These are phyloP conservation scores for Picathartes gymnocephalus DNA, from an alignment of 2,113 vertebrate species.

Conservation along the genomic window DNA sequence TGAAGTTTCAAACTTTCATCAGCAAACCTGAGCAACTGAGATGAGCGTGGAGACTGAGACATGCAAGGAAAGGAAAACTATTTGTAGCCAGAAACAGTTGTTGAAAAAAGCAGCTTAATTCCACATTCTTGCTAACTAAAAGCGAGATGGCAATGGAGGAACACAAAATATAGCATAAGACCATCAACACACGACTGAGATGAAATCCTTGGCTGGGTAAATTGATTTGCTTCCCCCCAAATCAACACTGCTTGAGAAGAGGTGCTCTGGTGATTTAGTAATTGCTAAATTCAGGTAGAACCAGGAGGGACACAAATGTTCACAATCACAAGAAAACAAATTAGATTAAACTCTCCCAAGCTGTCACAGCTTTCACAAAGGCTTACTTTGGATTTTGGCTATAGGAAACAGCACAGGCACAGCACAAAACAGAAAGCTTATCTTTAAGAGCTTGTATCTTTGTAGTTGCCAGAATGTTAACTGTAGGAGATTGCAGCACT, in stretches of 20 bases:
- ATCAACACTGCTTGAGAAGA: not conserved
- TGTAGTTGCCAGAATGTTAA: constrained; percentile 38
- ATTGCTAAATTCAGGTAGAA: not conserved
- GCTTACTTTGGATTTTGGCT: constrained; percentile 21
- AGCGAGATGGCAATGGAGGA: not conserved
- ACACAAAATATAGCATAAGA: not conserved
- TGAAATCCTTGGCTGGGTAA: not conserved
- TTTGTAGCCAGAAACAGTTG: not conserved
- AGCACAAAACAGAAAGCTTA: constrained; percentile 7
- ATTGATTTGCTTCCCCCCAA: not conserved
- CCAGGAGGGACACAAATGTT: not conserved
- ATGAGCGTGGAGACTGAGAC: not conserved
- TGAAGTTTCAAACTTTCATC: constrained; percentile 25
- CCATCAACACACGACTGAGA: not conserved
- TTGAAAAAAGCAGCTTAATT: not conserved
- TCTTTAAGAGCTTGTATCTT: constrained; percentile 6
- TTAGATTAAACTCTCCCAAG: constrained; percentile 13
- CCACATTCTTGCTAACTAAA: not conserved
- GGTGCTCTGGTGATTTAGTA: not conserved
- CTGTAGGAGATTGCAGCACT: not conserved
- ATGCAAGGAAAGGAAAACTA: not conserved
- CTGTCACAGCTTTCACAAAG: not conserved
- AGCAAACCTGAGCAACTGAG: not conserved
- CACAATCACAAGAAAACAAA: constrained; percentile 13
- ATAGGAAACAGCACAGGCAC: not conserved